Conservation (phyloP, 2,113 vertebrate genomes). For the Charadrius vociferus region DNA sequence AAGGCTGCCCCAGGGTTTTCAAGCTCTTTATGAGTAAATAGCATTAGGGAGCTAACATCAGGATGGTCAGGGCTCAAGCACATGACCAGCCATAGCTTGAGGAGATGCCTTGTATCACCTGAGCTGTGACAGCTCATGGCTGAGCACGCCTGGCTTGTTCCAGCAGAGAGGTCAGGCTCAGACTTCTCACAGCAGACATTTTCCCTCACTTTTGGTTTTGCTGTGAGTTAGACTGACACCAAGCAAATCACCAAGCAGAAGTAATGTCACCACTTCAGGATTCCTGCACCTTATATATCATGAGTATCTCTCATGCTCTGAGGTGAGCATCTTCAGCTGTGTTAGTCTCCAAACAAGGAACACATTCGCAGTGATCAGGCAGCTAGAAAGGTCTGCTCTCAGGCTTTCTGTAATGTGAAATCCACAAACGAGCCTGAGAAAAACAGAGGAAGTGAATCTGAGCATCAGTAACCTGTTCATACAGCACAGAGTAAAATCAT, state of each 20-base stretch:
- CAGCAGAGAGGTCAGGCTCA: neutral
- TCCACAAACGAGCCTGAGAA: neutral
- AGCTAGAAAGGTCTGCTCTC: neutral
- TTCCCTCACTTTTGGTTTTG: neutral
- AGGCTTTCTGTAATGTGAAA: neutral
- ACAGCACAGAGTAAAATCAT: neutral
- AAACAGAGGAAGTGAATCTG: neutral
- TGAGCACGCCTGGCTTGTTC: neutral
- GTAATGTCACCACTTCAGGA: neutral
- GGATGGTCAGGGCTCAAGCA: neutral
- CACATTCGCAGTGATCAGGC: accelerated
- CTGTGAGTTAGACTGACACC: neutral
- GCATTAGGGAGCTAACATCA: neutral
- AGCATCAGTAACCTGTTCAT: neutral
- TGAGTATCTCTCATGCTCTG: accelerated
- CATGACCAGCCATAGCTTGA: neutral
- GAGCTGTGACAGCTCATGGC: neutral
- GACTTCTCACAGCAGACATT: neutral
- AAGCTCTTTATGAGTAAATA: neutral
- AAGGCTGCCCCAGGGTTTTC: accelerated
- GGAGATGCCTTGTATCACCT: neutral
- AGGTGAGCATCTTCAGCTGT: neutral
- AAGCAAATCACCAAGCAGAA: neutral
- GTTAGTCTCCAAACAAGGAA: neutral
- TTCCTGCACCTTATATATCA: neutral